Evolutionary conservation across 2,113 vertebrate species (phyloP).

Genomic region (Semnopithecus entellus): DNA sequence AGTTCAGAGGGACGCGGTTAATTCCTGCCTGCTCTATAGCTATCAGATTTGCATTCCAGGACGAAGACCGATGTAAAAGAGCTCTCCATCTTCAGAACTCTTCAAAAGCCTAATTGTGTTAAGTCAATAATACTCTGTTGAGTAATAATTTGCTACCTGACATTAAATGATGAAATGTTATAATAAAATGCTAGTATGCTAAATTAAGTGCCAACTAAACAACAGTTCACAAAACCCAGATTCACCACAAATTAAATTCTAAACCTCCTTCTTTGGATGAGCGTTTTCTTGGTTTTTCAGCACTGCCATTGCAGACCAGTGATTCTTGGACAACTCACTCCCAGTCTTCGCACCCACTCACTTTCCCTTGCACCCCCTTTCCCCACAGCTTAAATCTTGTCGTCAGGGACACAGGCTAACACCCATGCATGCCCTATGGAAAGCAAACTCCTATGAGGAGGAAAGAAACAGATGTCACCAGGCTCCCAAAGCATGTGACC

Average conservation of each 20-base stretch:
- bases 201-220: slow-evolving; percentile 22
- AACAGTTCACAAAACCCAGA: background rate
- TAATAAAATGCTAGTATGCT: background rate
- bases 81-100: slow-evolving; percentile 1
- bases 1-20: slow-evolving; percentile 13
- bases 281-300: background rate
- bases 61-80: background rate
- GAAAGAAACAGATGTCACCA: slow-evolving; percentile 50
- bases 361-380: slow-evolving; percentile 26
- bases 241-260: background rate
- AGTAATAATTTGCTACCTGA: slow-evolving; percentile 31
- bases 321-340: background rate
- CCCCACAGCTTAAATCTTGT: slow-evolving; percentile 29
- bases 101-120: background rate
- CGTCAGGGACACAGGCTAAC: slow-evolving; percentile 63
- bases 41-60: slow-evolving; percentile 33
- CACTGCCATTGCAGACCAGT: background rate
- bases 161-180: slow-evolving; percentile 8
- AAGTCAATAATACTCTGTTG: background rate
- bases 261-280: background rate
- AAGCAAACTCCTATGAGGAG: slow-evolving; percentile 17
- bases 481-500: slow-evolving; percentile 2
- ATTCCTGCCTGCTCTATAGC: background rate
- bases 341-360: background rate
- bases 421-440: slow-evolving; percentile 30